A percentile compares a stretch with the other conserved stretches of the same genome.
These are phyloP conservation scores for Hydrozoanthus tunicans DNA, from an alignment of 64 coral and sea anemone genomes.

Conservation along the genomic window DNA sequence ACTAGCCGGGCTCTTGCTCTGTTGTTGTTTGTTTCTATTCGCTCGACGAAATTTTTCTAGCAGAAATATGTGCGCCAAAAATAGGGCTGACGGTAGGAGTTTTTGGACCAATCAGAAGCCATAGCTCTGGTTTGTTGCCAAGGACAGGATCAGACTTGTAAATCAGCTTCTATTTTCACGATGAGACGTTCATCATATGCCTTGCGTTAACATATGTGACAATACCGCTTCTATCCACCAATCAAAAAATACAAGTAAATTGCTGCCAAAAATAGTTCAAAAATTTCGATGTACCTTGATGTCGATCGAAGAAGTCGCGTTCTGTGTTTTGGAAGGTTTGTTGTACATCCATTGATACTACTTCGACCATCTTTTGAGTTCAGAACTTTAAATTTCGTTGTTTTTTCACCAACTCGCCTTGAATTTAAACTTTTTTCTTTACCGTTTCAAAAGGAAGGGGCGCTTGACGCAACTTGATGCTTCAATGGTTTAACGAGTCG, in stretches of 20 bases:
- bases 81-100: constrained; percentile 54
- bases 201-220: constrained; percentile 32
- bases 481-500: neutral
- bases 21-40: constrained; percentile 70
- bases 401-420: neutral
- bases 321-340: constrained; percentile 14
- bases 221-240: constrained; percentile 10
- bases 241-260: constrained; percentile 51
- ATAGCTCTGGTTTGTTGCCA: neutral
- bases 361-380: neutral
- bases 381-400: neutral
- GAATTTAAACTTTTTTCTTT: neutral
- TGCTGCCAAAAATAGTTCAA: constrained; percentile 50
- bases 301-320: neutral
- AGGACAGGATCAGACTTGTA: constrained; percentile 68
- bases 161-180: constrained; percentile 20
- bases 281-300: neutral
- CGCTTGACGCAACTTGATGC: neutral
- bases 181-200: constrained; percentile 1
- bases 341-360: neutral
- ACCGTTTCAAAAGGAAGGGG: neutral
- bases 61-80: constrained; percentile 57
- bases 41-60: constrained; percentile 11
- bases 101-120: constrained; percentile 41
- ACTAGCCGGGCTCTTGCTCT: neutral